These are phyloP conservation scores for Motacilla tschutschensis DNA, from an alignment of 2,113 vertebrate species.

Conservation along the genomic window DNA sequence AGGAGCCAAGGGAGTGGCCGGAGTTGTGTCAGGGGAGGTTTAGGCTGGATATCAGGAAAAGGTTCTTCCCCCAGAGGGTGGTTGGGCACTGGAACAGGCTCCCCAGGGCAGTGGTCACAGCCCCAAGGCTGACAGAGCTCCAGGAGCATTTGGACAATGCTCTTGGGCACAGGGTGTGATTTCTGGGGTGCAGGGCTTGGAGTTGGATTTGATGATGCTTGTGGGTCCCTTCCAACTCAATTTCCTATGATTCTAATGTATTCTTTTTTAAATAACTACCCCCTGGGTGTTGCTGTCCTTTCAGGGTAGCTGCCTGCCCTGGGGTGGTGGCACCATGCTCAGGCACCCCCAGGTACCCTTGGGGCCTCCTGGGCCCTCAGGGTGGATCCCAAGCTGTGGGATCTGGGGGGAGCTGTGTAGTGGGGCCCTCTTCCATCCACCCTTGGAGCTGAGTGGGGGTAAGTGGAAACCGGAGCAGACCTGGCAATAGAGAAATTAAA, in stretches of 20 bases:
- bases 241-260: background rate
- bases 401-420: background rate
- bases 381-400: background rate
- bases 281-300: background rate
- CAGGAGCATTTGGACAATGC: accelerated
- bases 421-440: background rate
- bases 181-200: background rate
- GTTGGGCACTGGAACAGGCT: accelerated
- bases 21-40: accelerated
- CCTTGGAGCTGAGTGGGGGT: background rate
- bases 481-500: background rate
- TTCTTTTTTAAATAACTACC: background rate
- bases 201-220: background rate
- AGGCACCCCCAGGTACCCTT: background rate
- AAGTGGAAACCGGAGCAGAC: background rate
- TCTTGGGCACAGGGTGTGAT: accelerated
- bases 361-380: accelerated
- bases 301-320: background rate
- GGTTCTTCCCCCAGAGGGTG: accelerated
- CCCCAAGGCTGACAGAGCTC: accelerated
- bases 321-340: background rate
- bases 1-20: background rate
- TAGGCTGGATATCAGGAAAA: accelerated
- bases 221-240: background rate
- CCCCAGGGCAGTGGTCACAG: accelerated